These are phyloP conservation scores for Odocoileus hemionus DNA, from an alignment of 2,113 vertebrate species.

Conservation along the genomic window DNA sequence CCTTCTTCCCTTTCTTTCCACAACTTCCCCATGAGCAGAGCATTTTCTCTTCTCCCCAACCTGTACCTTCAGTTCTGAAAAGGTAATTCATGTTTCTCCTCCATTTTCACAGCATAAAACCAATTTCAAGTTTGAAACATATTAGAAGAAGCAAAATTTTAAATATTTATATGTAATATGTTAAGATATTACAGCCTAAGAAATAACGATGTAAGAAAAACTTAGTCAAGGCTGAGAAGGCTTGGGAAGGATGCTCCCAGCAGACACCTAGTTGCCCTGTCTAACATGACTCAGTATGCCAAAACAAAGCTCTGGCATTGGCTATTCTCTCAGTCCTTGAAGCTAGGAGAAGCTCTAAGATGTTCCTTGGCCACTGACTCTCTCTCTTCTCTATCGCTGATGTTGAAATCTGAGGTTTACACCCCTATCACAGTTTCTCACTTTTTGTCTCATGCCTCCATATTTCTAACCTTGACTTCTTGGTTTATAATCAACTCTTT, in stretches of 20 bases:
- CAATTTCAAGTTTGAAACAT: constrained; percentile 12
- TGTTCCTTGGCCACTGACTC: background rate
- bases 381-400: background rate
- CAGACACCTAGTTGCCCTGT: background rate
- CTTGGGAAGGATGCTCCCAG: background rate
- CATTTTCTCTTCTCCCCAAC: background rate
- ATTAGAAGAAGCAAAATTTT: background rate
- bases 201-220: background rate
- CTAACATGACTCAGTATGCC: background rate
- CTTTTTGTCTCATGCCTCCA: background rate
- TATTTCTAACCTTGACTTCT: background rate
- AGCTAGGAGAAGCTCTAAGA: background rate
- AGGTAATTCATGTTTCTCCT: background rate
- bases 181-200: background rate
- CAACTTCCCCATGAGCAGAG: background rate
- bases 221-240: background rate
- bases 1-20: background rate
- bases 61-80: background rate
- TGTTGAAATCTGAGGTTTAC: background rate
- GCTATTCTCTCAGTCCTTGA: background rate
- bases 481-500: background rate
- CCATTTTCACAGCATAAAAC: constrained; percentile 11
- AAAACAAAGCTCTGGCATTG: background rate
- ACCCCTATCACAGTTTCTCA: background rate
- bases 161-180: background rate